A percentile compares a stretch with the other conserved stretches of the same genome.
Evolutionary conservation across 2,888 invertebrate genomes (phyloP).

Genomic region (Athalia cordata): DNA sequence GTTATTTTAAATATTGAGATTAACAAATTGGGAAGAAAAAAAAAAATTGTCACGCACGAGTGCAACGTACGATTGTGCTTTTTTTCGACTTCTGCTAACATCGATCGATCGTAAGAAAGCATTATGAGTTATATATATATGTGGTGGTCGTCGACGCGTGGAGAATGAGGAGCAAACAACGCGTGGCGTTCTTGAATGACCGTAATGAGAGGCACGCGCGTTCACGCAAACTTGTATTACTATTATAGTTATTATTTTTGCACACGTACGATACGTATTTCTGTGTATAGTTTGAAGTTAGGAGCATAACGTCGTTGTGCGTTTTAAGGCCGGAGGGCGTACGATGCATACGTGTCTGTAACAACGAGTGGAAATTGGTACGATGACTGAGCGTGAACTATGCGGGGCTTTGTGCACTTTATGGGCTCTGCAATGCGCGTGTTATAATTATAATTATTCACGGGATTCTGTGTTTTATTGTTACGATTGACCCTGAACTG

Average conservation of each 20-base stretch:
- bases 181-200: conserved; percentile 63
- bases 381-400: conserved; percentile 49
- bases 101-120: too few species aligned
- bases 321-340: conserved; percentile 22
- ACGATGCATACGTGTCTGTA: too few species aligned
- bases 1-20: too few species aligned
- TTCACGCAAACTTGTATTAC: conserved; percentile 49
- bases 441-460: conserved; percentile 73
- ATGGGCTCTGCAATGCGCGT: conserved; percentile 62
- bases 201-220: conserved; percentile 69
- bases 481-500: conserved; percentile 48
- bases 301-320: conserved; percentile 27
- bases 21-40: too few species aligned
- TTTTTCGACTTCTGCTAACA: too few species aligned
- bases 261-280: not conserved
- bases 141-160: conserved; percentile 56
- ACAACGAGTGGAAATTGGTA: conserved; percentile 50
- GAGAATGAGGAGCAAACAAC: conserved; percentile 66
- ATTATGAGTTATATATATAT: not conserved
- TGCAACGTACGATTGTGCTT: too few species aligned
- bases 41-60: too few species aligned
- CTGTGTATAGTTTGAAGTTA: not conserved
- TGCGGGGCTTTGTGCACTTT: conserved; percentile 67
- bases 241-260: too few species aligned
- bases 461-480: conserved; percentile 73